Percentiles rank a stretch among this genome's conserved stretches.
Conservation (phyloP, 1,140 invertebrate genomes). For the Tetraneura akinire region DNA sequence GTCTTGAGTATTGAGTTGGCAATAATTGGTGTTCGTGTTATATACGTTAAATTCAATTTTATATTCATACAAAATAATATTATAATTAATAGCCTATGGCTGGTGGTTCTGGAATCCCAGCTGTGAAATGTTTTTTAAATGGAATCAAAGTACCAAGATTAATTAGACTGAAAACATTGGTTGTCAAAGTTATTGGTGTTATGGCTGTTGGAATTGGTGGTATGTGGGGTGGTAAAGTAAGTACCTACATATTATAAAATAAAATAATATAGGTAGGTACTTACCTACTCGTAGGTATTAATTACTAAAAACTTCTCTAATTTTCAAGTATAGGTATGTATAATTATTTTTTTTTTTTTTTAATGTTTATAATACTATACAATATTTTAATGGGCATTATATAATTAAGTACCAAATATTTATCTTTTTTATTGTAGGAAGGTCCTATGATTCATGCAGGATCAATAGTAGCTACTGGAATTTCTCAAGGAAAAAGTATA, state of each 20-base stretch:
- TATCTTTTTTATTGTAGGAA: slow-evolving; percentile 73
- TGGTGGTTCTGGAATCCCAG: slow-evolving; percentile 95
- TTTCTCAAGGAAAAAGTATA: slow-evolving; percentile 96
- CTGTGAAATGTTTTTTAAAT: slow-evolving; percentile 99
- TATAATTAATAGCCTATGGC: slow-evolving; percentile 93
- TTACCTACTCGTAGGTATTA: not conserved
- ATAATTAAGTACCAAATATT: too few relatives aligned
- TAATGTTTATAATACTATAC: too few relatives aligned
- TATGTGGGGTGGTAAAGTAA: slow-evolving; percentile 91
- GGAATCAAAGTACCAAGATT: slow-evolving; percentile 93
- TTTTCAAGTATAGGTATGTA: too few relatives aligned
- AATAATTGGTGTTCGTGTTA: too few relatives aligned
- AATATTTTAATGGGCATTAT: too few relatives aligned
- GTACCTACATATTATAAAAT: too few relatives aligned
- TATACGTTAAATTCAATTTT: too few relatives aligned
- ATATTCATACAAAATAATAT: too few relatives aligned
- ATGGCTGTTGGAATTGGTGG: slow-evolving; percentile 92
- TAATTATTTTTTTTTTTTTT: too few relatives aligned
- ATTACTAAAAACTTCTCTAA: too few relatives aligned
- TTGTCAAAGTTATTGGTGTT: slow-evolving; percentile 93
- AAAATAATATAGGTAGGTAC: not conserved
- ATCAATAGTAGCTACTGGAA: slow-evolving; percentile 92
- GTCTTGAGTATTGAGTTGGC: not conserved
- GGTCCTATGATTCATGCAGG: slow-evolving; percentile 99
- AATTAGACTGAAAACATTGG: slow-evolving; percentile 88